Evolutionary conservation across 53 echinoderm and acorn worm genomes (phyloP).

Genomic region (Astropecten irregularis): DNA sequence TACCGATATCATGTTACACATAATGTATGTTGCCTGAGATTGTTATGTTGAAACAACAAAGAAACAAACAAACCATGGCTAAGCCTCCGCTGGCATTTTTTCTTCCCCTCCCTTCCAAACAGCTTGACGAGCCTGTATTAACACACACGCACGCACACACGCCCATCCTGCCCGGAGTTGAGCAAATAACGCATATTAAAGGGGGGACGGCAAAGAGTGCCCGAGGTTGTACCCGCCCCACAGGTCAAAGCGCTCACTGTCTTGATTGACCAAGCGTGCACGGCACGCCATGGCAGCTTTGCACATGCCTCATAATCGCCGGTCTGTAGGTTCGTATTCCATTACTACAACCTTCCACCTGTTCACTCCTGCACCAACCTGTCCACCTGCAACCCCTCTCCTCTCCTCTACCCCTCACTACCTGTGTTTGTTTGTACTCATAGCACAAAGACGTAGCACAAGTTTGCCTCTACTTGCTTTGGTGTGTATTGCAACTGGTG

Average conservation of each 20-base stretch:
- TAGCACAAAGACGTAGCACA: too few species aligned
- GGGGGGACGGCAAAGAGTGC: slow-evolving; percentile 8
- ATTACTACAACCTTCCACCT: neutral
- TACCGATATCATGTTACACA: too few species aligned
- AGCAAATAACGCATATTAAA: slow-evolving; percentile 42
- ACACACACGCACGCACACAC: slow-evolving; percentile 10
- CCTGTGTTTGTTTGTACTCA: too few species aligned
- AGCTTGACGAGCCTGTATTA: slow-evolving; percentile 48
- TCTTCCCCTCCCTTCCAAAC: slow-evolving; percentile 39
- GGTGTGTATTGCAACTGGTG: slow-evolving; percentile 26
- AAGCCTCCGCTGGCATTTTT: slow-evolving; percentile 21
- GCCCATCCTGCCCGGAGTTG: slow-evolving; percentile 41
- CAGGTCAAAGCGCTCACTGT: slow-evolving; percentile 3
- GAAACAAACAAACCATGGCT: neutral
- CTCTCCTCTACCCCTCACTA: too few species aligned
- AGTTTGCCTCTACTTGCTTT: too few species aligned
- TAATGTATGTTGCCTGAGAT: neutral
- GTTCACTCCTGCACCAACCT: too few species aligned
- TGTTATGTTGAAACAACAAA: neutral
- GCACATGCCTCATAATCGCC: slow-evolving; percentile 91
- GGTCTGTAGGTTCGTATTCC: slow-evolving; percentile 89
- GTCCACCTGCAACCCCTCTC: neutral
- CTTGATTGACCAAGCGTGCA: slow-evolving; percentile 17
- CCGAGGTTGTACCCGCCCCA: neutral
- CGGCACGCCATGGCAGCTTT: slow-evolving; percentile 78